phyloP scores from a whole-genome alignment of 2,888 invertebrate genomes.

The Caenorhabditis wallacei region DNA sequence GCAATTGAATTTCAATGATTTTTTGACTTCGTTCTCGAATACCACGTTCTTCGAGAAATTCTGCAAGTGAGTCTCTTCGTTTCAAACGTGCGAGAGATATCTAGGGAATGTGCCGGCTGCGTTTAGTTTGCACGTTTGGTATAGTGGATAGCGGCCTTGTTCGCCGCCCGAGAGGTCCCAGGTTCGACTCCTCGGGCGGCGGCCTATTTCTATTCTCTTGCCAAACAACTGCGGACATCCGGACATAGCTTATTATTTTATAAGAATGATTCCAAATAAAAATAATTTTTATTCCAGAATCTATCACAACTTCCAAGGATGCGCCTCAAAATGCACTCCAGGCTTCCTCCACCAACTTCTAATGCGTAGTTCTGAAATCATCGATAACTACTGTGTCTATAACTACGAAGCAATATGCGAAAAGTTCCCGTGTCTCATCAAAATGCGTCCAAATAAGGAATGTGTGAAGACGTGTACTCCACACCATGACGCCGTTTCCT shows the following conservation, averaged over 20 bases:
- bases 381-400: slow-evolving; percentile 82
- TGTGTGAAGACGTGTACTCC: slow-evolving; percentile 80
- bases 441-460: slow-evolving; percentile 73
- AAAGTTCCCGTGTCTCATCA: slow-evolving; percentile 79
- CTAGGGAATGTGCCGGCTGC: too few species aligned
- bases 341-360: slow-evolving; percentile 81
- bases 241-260: too few species aligned
- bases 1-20: slow-evolving; percentile 81
- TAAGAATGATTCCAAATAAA: too few species aligned
- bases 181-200: too few species aligned
- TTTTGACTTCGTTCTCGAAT: slow-evolving; percentile 80
- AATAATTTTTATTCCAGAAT: slow-evolving; percentile 68
- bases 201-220: too few species aligned
- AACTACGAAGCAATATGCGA: slow-evolving; percentile 78
- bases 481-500: slow-evolving; percentile 79
- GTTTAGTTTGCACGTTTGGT: too few species aligned
- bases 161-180: too few species aligned
- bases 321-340: slow-evolving; percentile 79
- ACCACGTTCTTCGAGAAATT: slow-evolving; percentile 81
- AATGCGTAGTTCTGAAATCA: slow-evolving; percentile 78
- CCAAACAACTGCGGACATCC: too few species aligned
- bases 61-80: slow-evolving; percentile 77
- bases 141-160: too few species aligned
- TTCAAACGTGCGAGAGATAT: not conserved
- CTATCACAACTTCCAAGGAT: slow-evolving; percentile 81